phyloP scores from a whole-genome alignment of 2,113 vertebrate genomes.

The Trichechus manatus region DNA sequence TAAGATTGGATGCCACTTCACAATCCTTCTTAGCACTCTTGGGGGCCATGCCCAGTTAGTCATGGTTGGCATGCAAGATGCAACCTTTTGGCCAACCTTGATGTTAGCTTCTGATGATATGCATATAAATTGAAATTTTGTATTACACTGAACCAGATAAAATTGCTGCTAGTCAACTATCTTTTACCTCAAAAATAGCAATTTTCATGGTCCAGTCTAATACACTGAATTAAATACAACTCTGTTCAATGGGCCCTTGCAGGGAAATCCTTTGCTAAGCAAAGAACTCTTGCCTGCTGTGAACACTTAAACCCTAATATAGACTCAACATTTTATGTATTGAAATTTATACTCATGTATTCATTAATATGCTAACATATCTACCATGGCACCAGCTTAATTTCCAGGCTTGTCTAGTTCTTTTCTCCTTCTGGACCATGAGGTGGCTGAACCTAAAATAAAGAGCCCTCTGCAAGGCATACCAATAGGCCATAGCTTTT shows the following conservation, averaged over 20 bases:
- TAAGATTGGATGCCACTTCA: not conserved
- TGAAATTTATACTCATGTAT: not conserved
- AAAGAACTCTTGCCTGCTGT: not conserved
- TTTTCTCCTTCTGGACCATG: not conserved
- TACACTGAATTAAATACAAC: not conserved
- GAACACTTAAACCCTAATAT: not conserved
- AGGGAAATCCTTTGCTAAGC: not conserved
- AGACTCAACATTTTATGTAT: not conserved
- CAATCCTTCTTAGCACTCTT: not conserved
- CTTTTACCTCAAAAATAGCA: not conserved
- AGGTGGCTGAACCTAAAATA: not conserved
- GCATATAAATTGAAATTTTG: not conserved
- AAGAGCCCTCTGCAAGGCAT: not conserved
- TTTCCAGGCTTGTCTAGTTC: not conserved
- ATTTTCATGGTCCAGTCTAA: not conserved
- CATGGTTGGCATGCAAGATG: too few relatives aligned
- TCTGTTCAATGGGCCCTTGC: not conserved
- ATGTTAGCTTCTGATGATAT: not conserved
- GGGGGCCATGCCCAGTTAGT: not conserved
- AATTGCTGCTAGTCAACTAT: not conserved
- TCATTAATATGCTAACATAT: not conserved
- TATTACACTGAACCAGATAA: not conserved
- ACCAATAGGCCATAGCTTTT: not conserved
- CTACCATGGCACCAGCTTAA: not conserved
- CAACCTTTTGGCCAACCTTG: not conserved